Evolutionary conservation across 2,888 invertebrate genomes (phyloP), one percentile per base, ranked within the genome.

Genomic region (Leucophenga maculata): DNA sequence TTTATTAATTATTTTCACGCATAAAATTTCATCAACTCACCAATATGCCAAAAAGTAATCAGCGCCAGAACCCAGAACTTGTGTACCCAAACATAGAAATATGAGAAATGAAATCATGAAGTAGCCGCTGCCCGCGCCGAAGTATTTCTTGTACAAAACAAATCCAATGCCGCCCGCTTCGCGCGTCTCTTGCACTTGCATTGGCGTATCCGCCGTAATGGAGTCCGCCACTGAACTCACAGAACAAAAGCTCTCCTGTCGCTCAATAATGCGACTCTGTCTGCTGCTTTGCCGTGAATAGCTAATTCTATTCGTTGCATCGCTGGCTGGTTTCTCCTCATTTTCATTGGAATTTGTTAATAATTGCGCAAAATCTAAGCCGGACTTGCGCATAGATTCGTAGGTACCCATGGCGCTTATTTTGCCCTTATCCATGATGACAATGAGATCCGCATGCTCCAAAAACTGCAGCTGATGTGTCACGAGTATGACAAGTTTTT

Each of bases 381-480:
- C 95, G 18, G 92, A 92, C 6, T 91, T 92, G 77, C 92, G 91
- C 46, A 96, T 90, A 2, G 94, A 92, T 26, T 92, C 91, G 83
- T 93, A 95, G 70, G 93, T 92, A 67, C 93, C 93, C 64, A 92
- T 91, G 0, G 92, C 87, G 60, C 85, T 86, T 1, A 88, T 76
- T 69, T 84, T 86, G 20, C 89, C 89, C 76, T 87, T 86, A 32
- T 88, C 87, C 79, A 89, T 79, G 3, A 89, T 86, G 2, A 89
- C 85, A 74, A 89, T 89, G 20, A 86, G 90, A 82, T 94, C 93
- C 0, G 92, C 93, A 55, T 91, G 90, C 77, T 92, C 92, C 48
- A 94, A 89, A 77, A 94, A 95, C 86, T 96, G 96, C 67, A 95
- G 87, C 86, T 96, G 96, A 89, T 97, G 95, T 0, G 96, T 96